phyloP scores from a whole-genome alignment of 2,113 vertebrate species.

The Bubalus kerabau region DNA sequence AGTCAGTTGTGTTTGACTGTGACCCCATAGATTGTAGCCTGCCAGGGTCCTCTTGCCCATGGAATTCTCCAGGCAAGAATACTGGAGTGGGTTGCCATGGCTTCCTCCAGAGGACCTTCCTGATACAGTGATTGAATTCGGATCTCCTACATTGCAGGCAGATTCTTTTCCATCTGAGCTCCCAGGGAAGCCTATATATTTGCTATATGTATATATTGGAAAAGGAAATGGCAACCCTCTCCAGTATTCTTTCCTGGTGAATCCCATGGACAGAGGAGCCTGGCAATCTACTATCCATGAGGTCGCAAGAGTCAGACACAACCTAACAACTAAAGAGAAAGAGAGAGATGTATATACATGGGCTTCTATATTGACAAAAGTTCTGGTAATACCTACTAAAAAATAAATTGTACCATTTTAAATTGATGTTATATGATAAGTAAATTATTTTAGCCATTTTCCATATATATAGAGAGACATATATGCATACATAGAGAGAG shows the following conservation, averaged over 20 bases:
- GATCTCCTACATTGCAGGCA: neutral
- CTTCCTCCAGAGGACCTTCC: neutral
- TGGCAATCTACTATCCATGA: neutral
- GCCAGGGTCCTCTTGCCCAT: neutral
- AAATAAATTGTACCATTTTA: neutral
- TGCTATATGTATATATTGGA: neutral
- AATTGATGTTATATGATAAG: neutral
- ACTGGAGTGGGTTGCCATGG: neutral
- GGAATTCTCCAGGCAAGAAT: neutral
- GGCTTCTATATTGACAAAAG: neutral
- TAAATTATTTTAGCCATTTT: neutral
- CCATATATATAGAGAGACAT: neutral
- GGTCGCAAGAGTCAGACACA: accelerated
- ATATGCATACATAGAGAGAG: neutral
- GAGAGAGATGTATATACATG: neutral
- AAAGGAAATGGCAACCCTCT: neutral
- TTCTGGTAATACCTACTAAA: neutral
- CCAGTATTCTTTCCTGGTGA: neutral
- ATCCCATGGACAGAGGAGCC: neutral
- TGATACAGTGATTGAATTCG: neutral
- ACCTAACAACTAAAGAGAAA: neutral
- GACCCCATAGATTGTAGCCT: neutral
- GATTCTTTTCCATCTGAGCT: neutral
- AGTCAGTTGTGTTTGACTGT: neutral
- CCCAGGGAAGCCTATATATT: neutral